Evolutionary conservation across 2,888 invertebrate species (phyloP).

Genomic region (Molorchus minor): DNA sequence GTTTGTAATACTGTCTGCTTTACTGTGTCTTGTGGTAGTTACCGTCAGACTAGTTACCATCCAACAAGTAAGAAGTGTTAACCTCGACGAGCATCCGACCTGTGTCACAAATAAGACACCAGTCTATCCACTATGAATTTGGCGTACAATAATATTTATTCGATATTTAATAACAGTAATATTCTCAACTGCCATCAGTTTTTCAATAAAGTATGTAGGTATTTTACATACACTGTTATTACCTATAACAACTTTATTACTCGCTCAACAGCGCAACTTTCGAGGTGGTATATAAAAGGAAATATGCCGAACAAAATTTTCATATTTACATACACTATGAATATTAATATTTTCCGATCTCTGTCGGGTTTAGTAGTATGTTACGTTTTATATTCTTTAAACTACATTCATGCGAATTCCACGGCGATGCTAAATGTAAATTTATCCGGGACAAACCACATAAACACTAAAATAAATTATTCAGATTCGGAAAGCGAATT

Average conservation of each 20-base stretch:
- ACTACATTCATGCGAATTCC: constrained; percentile 7
- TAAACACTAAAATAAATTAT: constrained; percentile 2
- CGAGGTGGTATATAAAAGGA: constrained; percentile 5
- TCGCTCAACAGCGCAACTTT: background rate
- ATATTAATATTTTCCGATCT: constrained; percentile 1
- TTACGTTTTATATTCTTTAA: constrained; percentile 9
- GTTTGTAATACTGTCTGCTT: background rate
- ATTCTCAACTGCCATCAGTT: no score
- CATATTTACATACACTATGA: constrained; percentile 8
- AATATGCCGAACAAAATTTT: background rate
- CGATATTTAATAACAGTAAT: no score
- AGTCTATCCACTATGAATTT: no score
- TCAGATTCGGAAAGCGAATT: background rate
- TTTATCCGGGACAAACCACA: background rate
- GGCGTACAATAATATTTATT: no score
- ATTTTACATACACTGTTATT: constrained; percentile 6
- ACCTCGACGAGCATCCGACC: no score
- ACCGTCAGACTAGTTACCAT: no score
- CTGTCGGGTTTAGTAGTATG: constrained; percentile 3
- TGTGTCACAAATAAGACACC: no score
- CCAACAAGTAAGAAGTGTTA: no score
- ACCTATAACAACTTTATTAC: constrained; percentile 13
- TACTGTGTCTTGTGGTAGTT: no score
- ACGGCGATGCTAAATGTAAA: background rate
- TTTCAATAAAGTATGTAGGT: no score